phyloP scores from a whole-genome alignment of 2,113 vertebrate genomes.

The Lepus americanus region DNA sequence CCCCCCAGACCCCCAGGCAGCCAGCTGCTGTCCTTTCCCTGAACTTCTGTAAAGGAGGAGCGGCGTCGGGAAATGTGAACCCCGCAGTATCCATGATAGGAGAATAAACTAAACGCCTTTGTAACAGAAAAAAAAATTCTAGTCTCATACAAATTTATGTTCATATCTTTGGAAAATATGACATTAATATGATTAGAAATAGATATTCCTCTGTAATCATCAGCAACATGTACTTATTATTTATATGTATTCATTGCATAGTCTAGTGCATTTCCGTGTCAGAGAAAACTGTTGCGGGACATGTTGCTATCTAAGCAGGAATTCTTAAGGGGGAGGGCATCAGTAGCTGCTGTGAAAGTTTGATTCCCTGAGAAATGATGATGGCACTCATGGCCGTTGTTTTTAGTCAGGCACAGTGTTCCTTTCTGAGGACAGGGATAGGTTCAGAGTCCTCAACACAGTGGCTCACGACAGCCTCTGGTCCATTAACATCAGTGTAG shows the following conservation, averaged over 20 bases:
- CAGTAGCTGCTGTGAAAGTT: background rate
- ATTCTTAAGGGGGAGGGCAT: background rate
- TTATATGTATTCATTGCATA: background rate
- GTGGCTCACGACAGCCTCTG: no score
- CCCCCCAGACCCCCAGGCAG: conserved; percentile 52
- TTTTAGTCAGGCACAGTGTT: background rate
- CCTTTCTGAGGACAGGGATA: background rate
- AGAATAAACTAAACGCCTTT: conserved; percentile 88
- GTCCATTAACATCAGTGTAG: no score
- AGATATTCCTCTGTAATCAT: conserved; percentile 9
- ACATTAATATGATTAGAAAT: conserved; percentile 41
- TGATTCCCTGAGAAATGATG: background rate
- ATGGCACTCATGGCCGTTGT: background rate
- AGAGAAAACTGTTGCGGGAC: background rate
- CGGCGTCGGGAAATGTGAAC: conserved; percentile 90
- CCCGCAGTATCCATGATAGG: conserved; percentile 78
- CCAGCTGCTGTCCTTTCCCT: conserved; percentile 64
- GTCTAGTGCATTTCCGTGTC: conserved; percentile 39
- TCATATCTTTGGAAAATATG: conserved; percentile 21
- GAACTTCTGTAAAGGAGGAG: conserved; percentile 92
- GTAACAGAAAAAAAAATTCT: conserved; percentile 86
- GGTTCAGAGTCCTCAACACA: no score
- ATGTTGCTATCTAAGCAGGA: background rate
- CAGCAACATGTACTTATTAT: background rate
- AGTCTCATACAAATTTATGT: conserved; percentile 39